Evolutionary conservation across 2,888 invertebrate genomes (phyloP).

Genomic region (Athalia cordata): DNA sequence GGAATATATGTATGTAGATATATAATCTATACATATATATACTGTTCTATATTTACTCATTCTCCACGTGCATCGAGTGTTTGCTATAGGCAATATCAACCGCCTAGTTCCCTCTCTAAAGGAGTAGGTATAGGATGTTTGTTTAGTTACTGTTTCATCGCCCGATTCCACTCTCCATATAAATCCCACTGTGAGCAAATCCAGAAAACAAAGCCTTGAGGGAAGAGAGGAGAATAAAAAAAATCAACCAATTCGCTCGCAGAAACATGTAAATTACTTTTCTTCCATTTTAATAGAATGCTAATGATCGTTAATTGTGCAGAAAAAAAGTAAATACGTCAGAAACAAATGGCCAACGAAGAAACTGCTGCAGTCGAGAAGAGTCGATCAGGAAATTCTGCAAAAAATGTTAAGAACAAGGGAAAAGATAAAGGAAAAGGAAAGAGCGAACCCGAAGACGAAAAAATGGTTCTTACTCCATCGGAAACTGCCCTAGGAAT

Average conservation of each 20-base stretch:
- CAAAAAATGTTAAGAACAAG: too few relatives aligned
- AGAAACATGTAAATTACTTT: too few relatives aligned
- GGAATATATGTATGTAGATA: background rate
- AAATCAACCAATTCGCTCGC: too few relatives aligned
- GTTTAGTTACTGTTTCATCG: background rate
- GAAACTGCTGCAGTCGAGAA: too few relatives aligned
- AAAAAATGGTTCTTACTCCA: constrained; percentile 39
- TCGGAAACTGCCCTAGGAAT: constrained; percentile 52
- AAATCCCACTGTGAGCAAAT: too few relatives aligned
- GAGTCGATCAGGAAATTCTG: too few relatives aligned
- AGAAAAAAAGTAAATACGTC: too few relatives aligned
- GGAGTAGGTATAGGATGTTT: background rate
- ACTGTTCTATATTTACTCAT: constrained; percentile 25
- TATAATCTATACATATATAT: too few relatives aligned
- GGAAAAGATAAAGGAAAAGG: background rate
- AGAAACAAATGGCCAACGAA: too few relatives aligned
- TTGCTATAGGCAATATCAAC: constrained; percentile 1
- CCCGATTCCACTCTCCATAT: too few relatives aligned
- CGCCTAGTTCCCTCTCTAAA: background rate
- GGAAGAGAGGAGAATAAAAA: background rate
- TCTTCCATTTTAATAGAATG: too few relatives aligned
- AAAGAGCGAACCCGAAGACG: background rate
- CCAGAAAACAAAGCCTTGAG: background rate
- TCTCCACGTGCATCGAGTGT: constrained; percentile 18
- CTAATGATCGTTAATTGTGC: too few relatives aligned